Conservation (phyloP, 2,113 vertebrate genomes). For the Cinclus cinclus region DNA sequence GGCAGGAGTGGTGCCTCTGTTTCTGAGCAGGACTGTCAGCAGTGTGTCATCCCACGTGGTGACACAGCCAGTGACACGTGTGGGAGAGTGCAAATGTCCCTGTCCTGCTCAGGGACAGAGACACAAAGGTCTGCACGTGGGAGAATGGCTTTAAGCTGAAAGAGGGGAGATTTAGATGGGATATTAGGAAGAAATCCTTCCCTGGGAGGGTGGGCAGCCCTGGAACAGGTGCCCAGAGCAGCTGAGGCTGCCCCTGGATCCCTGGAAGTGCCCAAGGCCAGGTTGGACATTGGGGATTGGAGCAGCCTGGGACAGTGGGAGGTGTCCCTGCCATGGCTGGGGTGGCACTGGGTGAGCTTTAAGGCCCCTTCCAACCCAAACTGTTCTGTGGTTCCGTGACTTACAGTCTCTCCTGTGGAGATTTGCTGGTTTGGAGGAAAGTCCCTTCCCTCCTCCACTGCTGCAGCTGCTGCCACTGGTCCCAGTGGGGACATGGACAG, state of each 20-base stretch:
- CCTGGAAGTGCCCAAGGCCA: not conserved
- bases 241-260: not conserved
- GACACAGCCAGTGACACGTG: not conserved
- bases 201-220: no score
- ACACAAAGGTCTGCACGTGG: no score
- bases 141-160: not conserved
- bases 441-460: not conserved
- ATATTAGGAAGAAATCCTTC: not conserved
- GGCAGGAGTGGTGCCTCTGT: not conserved
- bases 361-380: not conserved
- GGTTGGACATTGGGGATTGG: not conserved
- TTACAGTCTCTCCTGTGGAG: fast-evolving
- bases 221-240: not conserved
- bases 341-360: not conserved
- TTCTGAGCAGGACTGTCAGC: not conserved
- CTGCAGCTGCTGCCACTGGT: not conserved
- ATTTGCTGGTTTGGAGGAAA: not conserved
- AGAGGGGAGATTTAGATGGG: not conserved
- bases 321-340: not conserved
- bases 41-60: not conserved
- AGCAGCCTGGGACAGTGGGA: not conserved
- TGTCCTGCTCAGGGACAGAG: no score
- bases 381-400: not conserved
- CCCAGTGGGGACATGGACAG: fast-evolving
- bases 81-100: not conserved